Percentiles rank a stretch among this genome's conserved stretches.
Conservation (phyloP, 2,113 vertebrate genomes). For the Shinisaurus crocodilurus region DNA sequence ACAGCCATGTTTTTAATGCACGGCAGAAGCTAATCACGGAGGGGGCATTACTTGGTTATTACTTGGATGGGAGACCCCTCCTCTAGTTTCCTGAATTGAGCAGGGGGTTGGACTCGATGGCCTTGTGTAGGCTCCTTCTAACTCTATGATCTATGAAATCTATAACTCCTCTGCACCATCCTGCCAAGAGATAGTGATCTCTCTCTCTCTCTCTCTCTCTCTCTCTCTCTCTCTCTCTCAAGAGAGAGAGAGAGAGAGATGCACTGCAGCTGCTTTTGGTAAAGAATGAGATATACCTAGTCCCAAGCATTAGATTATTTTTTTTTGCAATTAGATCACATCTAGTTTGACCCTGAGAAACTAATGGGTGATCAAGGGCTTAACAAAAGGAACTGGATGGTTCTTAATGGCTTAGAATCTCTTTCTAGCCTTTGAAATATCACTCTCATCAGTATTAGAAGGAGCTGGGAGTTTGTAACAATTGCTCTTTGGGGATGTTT, state of each 20-base stretch:
- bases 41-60: no score
- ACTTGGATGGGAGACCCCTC: no score
- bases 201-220: no score
- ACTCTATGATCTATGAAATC: no score
- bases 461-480: not conserved
- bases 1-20: no score
- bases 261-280: not conserved
- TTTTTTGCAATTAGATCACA: not conserved
- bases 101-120: no score
- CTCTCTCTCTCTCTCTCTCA: no score
- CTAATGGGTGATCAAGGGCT: not conserved
- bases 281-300: not conserved
- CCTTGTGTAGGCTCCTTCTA: no score
- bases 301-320: not conserved
- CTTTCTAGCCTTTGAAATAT: not conserved
- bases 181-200: not conserved
- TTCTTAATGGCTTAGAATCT: not conserved
- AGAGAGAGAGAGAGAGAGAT: not conserved
- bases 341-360: not conserved
- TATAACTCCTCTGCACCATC: not conserved
- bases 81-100: no score
- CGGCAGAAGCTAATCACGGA: no score
- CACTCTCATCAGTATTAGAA: not conserved
- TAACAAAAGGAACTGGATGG: not conserved
- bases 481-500: not conserved